Evolutionary conservation across 2,797 vertebrate genomes (phyloP), one percentile per base, ranked within the genome.

Genomic region (Thalassophryne amazonica): DNA sequence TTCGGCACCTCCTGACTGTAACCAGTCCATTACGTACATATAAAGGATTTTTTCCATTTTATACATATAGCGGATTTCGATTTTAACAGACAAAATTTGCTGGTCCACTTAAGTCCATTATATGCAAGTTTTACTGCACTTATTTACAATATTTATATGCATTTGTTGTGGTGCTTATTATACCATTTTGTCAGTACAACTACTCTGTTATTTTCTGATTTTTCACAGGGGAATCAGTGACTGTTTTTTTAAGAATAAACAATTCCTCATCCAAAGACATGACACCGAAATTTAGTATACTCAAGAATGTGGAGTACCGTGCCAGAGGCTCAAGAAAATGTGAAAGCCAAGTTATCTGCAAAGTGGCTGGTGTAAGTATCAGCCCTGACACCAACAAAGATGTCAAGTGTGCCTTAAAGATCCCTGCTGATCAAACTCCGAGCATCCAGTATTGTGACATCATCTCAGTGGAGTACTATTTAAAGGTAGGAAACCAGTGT

Each of bases 401-500:
- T 0, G 80, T 93, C 73, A 86, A 70, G 47, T 91, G 91, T 64
- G 82, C 84, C 20, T 22, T 98, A 33, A 89, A 80, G 69, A 91
- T 98, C 67, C 94, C 95, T 42, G 46, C 51, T 0, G 80, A 73
- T 49, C n/a, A 88, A 49, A 71, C 63, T 0, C 82, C 67, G 31
- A 91, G 92, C 1, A 91, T 97, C 58, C 81, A 90, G 0, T 94
- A 95, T 46, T 97, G 94, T 81, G 91, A 92, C 11, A 94, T 97
- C 63, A 89, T 98, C 51, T 91, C 90, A 58, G 88, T 97, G 83
- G 87, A 93, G 28, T 95, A 96, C 75, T 60, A 83, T 8, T 50
- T 97, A 32, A 97, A 94, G 94, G 95, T 87, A 64, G 20, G 57
- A 2, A 18, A 14, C 0, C 7, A 7, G 8, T 19, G 2, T 37